Evolutionary conservation across 2,888 invertebrate genomes (phyloP).

Genomic region (Chloroclysta siterata): DNA sequence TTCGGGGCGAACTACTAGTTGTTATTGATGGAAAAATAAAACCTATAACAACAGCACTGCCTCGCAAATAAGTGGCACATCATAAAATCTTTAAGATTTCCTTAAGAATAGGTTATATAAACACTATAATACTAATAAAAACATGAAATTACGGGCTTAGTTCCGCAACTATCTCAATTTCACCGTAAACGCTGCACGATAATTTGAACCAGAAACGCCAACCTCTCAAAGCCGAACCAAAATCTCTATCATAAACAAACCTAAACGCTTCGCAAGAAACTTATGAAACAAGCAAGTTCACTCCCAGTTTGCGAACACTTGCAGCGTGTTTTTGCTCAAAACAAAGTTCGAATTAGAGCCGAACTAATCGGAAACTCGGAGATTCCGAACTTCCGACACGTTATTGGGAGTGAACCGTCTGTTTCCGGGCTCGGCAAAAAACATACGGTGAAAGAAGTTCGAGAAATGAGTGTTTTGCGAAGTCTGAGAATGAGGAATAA

Average conservation of each 20-base stretch:
- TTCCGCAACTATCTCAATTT: background rate
- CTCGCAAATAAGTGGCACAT: too few species aligned
- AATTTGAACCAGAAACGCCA: slow-evolving; percentile 6
- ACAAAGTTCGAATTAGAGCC: slow-evolving; percentile 45
- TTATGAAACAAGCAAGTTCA: slow-evolving; percentile 32
- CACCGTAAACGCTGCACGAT: background rate
- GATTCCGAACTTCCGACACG: slow-evolving; percentile 46
- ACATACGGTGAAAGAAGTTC: slow-evolving; percentile 7
- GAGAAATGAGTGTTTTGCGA: slow-evolving; percentile 7
- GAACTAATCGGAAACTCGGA: slow-evolving; percentile 56
- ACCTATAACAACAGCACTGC: too few species aligned
- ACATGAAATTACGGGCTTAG: background rate
- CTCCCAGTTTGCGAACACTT: slow-evolving; percentile 37
- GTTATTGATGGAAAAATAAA: too few species aligned
- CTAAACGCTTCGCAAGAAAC: slow-evolving; percentile 29
- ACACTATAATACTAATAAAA: too few species aligned
- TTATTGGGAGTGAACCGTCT: slow-evolving; percentile 39
- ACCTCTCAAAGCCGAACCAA: slow-evolving; percentile 2
- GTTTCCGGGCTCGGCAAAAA: slow-evolving; percentile 33
- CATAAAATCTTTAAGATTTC: too few species aligned
- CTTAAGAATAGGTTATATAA: too few species aligned
- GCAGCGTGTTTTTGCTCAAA: slow-evolving; percentile 52
- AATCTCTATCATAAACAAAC: slow-evolving; percentile 24
- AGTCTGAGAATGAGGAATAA: background rate
- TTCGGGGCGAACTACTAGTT: too few species aligned